Evolutionary conservation across 1,140 invertebrate species (phyloP), one percentile per base, ranked within the genome.

Genomic region (Papilio glaucus): DNA sequence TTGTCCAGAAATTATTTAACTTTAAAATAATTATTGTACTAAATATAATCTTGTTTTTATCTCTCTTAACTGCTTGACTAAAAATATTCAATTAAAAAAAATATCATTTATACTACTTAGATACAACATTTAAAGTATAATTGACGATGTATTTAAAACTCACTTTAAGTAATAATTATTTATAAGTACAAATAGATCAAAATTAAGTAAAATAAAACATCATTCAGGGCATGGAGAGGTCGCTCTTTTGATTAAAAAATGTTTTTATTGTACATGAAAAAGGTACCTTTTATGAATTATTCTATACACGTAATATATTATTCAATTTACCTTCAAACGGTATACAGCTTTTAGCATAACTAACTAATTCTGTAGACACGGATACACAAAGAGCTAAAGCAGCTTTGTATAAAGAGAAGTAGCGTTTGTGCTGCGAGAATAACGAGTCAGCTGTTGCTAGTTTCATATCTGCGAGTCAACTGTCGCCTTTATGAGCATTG

Each of bases 261-360:
- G 7, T 45, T 15, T 15, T 45, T n/a, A 18, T 49, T 21, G 45
- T 3, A 49, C 12, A 21, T 49, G 18, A 18, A 49, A 21, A 24
- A 49, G 45, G 18, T 49, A n/a, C 45, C 18, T 6, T 49, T 49
- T 18, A 21, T 49, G 18, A 49, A 10, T 10, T 45, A 45, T 15
- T 24, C 10, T 12, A 57, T 57, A 57, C 24, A 57, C 2, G 12
- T 57, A 57, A 57, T 57, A 57, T 57, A 24, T 10, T 21, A 57
- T 57, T 57, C 49, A 57, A 21, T 57, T 49, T 57, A 6, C 18
- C 12, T 24, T 57, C 49, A 57, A 57, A 57, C 18, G 21, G 49
- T 57, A 57, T 33, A 33, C 2, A 26, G 49, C 49, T 57, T 57
- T 57, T 57, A 57, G 49, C 49, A 57, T 57, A 57, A 57, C 49